These are phyloP conservation scores for Gonatopus flavifemur DNA, from an alignment of 1,140 invertebrate species.

Conservation along the genomic window DNA sequence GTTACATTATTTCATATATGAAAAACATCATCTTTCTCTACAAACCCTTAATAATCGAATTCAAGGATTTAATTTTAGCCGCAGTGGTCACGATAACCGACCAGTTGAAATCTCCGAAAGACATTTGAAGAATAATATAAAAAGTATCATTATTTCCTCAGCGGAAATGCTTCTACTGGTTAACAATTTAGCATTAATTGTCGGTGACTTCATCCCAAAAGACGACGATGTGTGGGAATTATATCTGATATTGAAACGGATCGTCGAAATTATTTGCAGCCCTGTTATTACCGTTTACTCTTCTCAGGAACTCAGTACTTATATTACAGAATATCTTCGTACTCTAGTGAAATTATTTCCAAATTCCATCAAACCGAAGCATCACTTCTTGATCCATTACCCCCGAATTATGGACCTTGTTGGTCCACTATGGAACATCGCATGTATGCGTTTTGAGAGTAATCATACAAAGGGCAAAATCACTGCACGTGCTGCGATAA, in stretches of 20 bases:
- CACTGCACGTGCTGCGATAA: background rate
- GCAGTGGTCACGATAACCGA: background rate
- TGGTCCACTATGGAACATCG: conserved; percentile 2
- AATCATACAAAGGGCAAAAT: conserved; percentile 2
- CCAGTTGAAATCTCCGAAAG: background rate
- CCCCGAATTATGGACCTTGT: background rate
- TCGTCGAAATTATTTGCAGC: conserved; percentile 15
- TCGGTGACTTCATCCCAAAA: conserved; percentile 25
- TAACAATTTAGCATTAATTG: conserved; percentile 29
- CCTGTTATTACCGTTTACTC: background rate
- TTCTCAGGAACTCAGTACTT: background rate
- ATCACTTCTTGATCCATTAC: conserved; percentile 10
- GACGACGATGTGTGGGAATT: conserved; percentile 21
- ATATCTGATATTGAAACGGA: conserved; percentile 19
- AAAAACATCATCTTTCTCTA: conserved; percentile 1
- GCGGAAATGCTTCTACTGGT: conserved; percentile 28
- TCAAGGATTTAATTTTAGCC: conserved; percentile 1
- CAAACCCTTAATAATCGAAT: conserved; percentile 7
- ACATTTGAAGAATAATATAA: conserved; percentile 18
- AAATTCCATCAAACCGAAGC: conserved; percentile 4
- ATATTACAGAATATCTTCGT: conserved; percentile 1
- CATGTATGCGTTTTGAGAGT: conserved; percentile 4
- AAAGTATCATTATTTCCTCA: conserved; percentile 14
- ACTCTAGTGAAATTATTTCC: conserved; percentile 7
- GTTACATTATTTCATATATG: background rate